These are phyloP conservation scores for Dendrocopos noguchii DNA, from an alignment of 2,113 vertebrate species.

Conservation along the genomic window DNA sequence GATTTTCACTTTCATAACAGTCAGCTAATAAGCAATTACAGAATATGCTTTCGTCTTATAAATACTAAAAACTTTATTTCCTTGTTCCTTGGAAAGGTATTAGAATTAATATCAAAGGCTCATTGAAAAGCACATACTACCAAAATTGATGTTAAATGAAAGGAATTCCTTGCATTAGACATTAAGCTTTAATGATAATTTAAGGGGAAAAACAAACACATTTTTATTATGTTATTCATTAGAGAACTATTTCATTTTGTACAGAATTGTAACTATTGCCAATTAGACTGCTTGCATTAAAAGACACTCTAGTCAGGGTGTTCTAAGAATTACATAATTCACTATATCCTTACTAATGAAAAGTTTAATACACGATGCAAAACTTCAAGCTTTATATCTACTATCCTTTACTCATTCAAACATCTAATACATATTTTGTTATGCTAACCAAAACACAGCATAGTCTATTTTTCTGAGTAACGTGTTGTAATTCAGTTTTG, in stretches of 20 bases:
- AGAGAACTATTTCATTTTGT: slow-evolving; percentile 56
- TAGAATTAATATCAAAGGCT: slow-evolving; percentile 57
- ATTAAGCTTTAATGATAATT: slow-evolving; percentile 59
- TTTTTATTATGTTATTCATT: slow-evolving; percentile 54
- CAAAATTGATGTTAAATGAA: slow-evolving; percentile 48
- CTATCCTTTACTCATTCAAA: neutral
- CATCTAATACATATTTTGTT: neutral
- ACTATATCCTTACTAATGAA: slow-evolving; percentile 35
- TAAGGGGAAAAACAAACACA: slow-evolving; percentile 37
- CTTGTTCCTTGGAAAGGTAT: slow-evolving; percentile 34
- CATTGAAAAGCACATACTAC: slow-evolving; percentile 42
- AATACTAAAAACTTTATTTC: slow-evolving; percentile 58
- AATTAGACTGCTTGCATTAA: slow-evolving; percentile 52
- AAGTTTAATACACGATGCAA: slow-evolving; percentile 37
- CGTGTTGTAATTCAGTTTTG: neutral
- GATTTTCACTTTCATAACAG: slow-evolving; percentile 42
- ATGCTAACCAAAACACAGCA: slow-evolving; percentile 1
- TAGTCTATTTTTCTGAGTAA: slow-evolving; percentile 4
- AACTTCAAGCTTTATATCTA: neutral
- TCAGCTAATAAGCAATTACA: slow-evolving; percentile 54
- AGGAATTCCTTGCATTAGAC: slow-evolving; percentile 47
- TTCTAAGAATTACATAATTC: slow-evolving; percentile 50
- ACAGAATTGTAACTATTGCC: slow-evolving; percentile 1
- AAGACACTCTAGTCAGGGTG: neutral
- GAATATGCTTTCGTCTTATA: slow-evolving; percentile 40